Evolutionary conservation across 1,140 invertebrate species (phyloP).

Genomic region (Neodiprion pinetum): DNA sequence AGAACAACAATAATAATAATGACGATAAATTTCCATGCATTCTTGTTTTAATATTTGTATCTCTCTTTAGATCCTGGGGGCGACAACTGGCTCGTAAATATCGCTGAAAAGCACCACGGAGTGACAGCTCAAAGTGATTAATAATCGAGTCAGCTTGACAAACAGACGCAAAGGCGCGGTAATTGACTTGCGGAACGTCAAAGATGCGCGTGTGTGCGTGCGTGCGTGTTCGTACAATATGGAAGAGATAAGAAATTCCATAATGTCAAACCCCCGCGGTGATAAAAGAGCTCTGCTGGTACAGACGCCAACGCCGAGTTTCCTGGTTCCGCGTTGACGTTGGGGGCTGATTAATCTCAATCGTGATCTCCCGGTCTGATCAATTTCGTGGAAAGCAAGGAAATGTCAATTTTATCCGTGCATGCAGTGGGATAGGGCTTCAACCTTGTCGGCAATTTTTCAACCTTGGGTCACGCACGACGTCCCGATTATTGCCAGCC

Average conservation of each 20-base stretch:
- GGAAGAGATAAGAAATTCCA: not conserved
- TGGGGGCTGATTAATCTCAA: too few relatives aligned
- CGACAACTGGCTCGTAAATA: not conserved
- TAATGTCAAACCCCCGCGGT: not conserved
- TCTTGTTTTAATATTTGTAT: not conserved
- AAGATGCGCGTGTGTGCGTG: not conserved
- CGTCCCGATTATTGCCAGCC: too few relatives aligned
- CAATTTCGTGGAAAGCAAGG: too few relatives aligned
- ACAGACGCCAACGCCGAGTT: too few relatives aligned
- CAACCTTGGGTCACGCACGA: too few relatives aligned
- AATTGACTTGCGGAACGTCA: not conserved
- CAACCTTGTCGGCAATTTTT: too few relatives aligned
- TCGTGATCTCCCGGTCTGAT: too few relatives aligned
- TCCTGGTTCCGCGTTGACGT: too few relatives aligned
- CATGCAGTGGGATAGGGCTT: too few relatives aligned
- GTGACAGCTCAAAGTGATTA: conserved; percentile 19
- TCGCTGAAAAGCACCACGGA: conserved; percentile 8
- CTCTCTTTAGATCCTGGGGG: not conserved
- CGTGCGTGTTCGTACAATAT: not conserved
- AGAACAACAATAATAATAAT: not conserved
- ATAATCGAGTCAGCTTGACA: conserved; percentile 13
- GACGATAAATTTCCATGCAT: not conserved
- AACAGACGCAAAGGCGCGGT: conserved; percentile 13
- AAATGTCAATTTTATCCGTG: too few relatives aligned
- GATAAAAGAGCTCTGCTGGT: not conserved